Conservation (phyloP, 1,140 invertebrate genomes). For the Brachionus angularis region DNA sequence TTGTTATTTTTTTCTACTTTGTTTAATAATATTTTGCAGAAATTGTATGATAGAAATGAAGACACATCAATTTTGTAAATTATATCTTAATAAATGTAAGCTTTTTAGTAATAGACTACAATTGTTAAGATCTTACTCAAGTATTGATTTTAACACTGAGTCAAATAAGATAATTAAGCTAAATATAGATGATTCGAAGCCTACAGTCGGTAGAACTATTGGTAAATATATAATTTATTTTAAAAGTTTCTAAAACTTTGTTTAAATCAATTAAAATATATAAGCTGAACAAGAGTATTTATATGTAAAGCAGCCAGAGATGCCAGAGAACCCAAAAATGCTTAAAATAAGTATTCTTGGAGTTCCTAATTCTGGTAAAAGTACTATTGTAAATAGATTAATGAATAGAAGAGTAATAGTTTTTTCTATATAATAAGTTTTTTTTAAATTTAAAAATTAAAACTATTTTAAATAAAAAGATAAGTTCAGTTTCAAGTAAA, state of each 20-base stretch:
- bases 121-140: neutral
- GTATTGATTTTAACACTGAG: neutral
- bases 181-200: slow-evolving; percentile 2
- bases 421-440: neutral
- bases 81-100: no score
- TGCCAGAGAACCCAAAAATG: slow-evolving; percentile 57
- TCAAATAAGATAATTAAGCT: neutral
- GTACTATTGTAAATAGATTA: slow-evolving; percentile 82
- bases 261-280: neutral
- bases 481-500: slow-evolving; percentile 79
- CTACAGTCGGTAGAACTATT: neutral
- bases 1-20: no score
- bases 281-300: slow-evolving; percentile 36
- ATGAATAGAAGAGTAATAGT: slow-evolving; percentile 68
- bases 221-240: neutral
- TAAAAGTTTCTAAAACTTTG: neutral
- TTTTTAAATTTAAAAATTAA: slow-evolving; percentile 46
- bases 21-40: no score
- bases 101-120: no score
- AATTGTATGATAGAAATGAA: no score
- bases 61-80: no score
- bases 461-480: slow-evolving; percentile 59
- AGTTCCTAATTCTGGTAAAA: slow-evolving; percentile 85
- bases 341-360: slow-evolving; percentile 82
- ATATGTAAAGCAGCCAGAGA: slow-evolving; percentile 48